Evolutionary conservation across 2,888 invertebrate species (phyloP), one percentile per base, ranked within the genome.

Genomic region (Eupithecia pulchellata): DNA sequence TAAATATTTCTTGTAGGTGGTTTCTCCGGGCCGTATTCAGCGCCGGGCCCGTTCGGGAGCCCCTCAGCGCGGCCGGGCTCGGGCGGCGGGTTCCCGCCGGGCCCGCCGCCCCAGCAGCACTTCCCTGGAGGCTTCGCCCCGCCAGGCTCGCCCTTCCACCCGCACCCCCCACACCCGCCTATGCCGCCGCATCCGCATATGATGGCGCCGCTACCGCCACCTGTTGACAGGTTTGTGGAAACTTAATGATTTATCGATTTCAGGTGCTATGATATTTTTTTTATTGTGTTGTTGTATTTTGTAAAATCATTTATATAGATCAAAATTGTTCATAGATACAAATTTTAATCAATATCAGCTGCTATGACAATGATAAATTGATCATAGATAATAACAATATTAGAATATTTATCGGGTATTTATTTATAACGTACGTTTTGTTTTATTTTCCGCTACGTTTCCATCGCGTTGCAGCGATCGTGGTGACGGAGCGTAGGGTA

Each of bases 111-210:
- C 93, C 96, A 84, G 95, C 96, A 84, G 95, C 96, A 84, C 96
- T 96, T 89, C 95, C 96, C 89, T 61, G 97, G 97, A 69, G 96
- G 96, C 78, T 96, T 96, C 79, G 96, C 96, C 81, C 97, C 97
- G 82, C 96, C 96, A 65, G 96, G 97, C 11, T 97, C 97, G 64
- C 97, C 97, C 75, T 97, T 97, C 73, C 97, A 97, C 78, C 97
- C 97, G 74, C 97, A 96, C 84, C 96, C 97, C 73, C 97, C 98
- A 74, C 98, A 98, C 89, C 98, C 98, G 90, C 97, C 97, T 82
- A 97, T 97, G 84, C 97, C 97, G 77, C 98, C 98, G 69, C 93
- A 94, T 78, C 91, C 93, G 62, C 93, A 93, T 80, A 93, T 93
- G 93, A 93, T 93, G 93, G 89, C 94, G 83, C 91, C 95, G 79